Base-by-base conservation (phyloP, 2,797 vertebrate species). In the Chelmon rostratus region DNA sequence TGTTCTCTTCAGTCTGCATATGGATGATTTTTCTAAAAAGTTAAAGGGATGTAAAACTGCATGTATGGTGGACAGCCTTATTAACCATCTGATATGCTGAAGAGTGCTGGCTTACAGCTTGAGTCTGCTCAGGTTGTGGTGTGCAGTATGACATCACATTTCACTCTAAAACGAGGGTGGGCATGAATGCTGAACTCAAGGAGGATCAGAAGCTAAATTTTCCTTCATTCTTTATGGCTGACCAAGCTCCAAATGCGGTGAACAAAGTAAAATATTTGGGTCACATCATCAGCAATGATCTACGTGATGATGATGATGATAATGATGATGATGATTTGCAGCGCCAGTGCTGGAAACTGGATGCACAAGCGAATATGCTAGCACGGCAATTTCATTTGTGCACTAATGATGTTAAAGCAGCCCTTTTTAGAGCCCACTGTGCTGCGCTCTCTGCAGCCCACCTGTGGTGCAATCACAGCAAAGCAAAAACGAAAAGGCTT, bases 281-380 rank as follows among this genome's bases (percentile, higher is more conserved):
- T 42, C 8, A 61, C 28, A 53, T 68, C 35, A 59, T 61, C 44
- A 68, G 46, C 19, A 52, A 37, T n/a, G 47, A 46, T 53, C 46
- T 35, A 44, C 44, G 47, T 61, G 73, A 53, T 35, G 8, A 33
- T 8, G 4, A 57, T 0, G 6, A 68, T 56, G 63, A n/a, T n/a
- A n/a, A 28, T 28, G 28, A 28, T 37, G 8, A 37, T 10, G 5
- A 58, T 0, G 7, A 68, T 49, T 54, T 33, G 7, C 35, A 63
- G 37, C 4, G 8, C 7, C n/a, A 42, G 28, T 18, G 21, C 35
- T 58, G 68, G 13, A 56, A 19, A n/a, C 8, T 73, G 19, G 53
- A 25, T 50, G 13, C 63, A 58, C n/a, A 42, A 40, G 63, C 23
- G n/a, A 66, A 37, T 7, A 49, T 16, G n/a, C 42, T 57, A 42